These are phyloP conservation scores for Hucho hucho DNA, from an alignment of 2,113 vertebrate species.

Conservation along the genomic window DNA sequence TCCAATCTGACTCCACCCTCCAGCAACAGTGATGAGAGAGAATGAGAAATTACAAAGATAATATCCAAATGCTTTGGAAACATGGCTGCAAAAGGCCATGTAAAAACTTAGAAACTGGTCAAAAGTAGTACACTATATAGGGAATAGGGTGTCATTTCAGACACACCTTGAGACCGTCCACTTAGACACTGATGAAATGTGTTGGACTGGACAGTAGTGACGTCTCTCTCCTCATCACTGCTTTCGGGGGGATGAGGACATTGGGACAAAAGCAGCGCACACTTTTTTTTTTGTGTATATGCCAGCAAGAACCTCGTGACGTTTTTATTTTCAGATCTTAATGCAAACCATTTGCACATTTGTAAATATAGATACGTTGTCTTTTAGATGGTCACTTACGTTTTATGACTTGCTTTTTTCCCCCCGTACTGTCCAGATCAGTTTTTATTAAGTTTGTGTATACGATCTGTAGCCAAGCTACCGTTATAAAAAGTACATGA, in stretches of 20 bases:
- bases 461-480: constrained; percentile 58
- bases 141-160: neutral
- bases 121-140: neutral
- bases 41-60: neutral
- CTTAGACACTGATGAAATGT: neutral
- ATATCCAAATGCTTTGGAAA: neutral
- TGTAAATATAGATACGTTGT: constrained; percentile 59
- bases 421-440: constrained; percentile 25
- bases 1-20: constrained; percentile 6
- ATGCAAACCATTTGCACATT: constrained; percentile 80
- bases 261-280: constrained; percentile 22
- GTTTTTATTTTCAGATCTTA: constrained; percentile 62
- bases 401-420: constrained; percentile 11
- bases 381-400: constrained; percentile 33
- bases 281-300: constrained; percentile 57
- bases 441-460: constrained; percentile 49
- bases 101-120: neutral
- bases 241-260: neutral
- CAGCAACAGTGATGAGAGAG: neutral
- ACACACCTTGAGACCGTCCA: neutral
- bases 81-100: neutral
- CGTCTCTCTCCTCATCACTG: constrained; percentile 1
- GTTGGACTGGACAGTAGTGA: neutral
- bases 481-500: constrained; percentile 59
- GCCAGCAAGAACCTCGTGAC: constrained; percentile 78